phyloP scores from a whole-genome alignment of 1,140 invertebrate genomes.

The Drosophila orena region DNA sequence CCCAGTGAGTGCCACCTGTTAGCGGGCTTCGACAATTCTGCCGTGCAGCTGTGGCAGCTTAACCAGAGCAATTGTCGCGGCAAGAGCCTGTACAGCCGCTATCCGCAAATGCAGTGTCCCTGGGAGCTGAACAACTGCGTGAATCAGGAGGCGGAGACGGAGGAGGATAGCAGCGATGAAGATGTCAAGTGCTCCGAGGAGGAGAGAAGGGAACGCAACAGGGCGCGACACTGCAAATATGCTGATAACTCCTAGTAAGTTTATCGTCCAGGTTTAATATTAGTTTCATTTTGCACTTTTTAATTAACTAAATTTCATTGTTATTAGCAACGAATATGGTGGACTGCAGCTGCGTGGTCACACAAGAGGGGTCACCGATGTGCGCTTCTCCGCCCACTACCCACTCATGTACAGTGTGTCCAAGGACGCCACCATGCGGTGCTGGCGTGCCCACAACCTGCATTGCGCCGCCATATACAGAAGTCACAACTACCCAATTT shows the following conservation, averaged over 20 bases:
- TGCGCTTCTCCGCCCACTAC: constrained; percentile 87
- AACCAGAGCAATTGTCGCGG: constrained; percentile 73
- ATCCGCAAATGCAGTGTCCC: constrained; percentile 56
- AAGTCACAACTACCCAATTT: constrained; percentile 94
- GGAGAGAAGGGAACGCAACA: constrained; percentile 38
- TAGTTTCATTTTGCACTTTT: not conserved
- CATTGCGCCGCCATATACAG: constrained; percentile 90
- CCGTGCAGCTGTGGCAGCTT: constrained; percentile 79
- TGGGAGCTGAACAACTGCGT: constrained; percentile 78
- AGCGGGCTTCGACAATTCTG: constrained; percentile 78
- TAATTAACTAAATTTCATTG: not conserved
- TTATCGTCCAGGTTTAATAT: not conserved
- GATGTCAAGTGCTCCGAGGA: constrained; percentile 27
- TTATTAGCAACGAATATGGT: constrained; percentile 84
- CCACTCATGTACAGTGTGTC: constrained; percentile 90
- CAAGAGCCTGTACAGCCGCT: constrained; percentile 65
- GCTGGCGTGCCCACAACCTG: constrained; percentile 89
- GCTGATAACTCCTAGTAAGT: constrained; percentile 74
- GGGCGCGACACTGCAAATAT: constrained; percentile 61
- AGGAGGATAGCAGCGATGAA: constrained; percentile 30
- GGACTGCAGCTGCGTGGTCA: constrained; percentile 89
- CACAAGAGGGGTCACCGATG: constrained; percentile 90
- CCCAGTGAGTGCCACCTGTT: constrained; percentile 74
- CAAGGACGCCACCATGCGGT: constrained; percentile 91
- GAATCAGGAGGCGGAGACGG: constrained; percentile 47